Evolutionary conservation across 2,113 vertebrate genomes (phyloP).

Genomic region (Chionodraco myersi): DNA sequence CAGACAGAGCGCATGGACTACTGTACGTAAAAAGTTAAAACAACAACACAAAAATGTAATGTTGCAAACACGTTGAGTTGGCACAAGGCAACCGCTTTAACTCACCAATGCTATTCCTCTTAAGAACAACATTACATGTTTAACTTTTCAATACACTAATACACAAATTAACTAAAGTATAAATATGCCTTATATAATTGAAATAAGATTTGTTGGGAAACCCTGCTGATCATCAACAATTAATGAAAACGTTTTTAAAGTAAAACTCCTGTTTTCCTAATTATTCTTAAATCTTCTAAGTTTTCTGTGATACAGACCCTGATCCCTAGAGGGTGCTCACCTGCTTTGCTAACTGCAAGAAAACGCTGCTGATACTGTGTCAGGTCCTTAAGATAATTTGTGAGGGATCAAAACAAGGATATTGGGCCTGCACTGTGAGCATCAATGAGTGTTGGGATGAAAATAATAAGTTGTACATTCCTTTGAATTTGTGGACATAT

Average conservation of each 20-base stretch:
- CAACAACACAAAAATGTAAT: background rate
- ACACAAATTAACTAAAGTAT: background rate
- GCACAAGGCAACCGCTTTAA: too few species aligned
- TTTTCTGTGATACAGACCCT: conserved; percentile 32
- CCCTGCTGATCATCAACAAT: background rate
- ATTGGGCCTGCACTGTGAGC: background rate
- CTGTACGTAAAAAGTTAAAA: background rate
- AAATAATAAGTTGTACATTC: background rate
- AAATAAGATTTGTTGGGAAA: background rate
- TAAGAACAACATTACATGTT: too few species aligned
- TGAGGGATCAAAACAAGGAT: background rate
- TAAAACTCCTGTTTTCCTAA: too few species aligned
- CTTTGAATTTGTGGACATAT: background rate
- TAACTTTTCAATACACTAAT: background rate
- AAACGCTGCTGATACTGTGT: background rate
- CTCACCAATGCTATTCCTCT: too few species aligned
- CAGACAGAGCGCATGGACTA: background rate
- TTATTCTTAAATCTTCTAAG: background rate
- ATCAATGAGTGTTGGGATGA: too few species aligned
- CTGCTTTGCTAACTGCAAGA: conserved; percentile 6
- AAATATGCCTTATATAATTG: background rate
- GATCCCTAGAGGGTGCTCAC: conserved; percentile 43
- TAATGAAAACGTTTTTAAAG: background rate
- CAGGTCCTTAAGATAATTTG: background rate
- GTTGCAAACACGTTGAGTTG: background rate